Conservation (phyloP, 2,113 vertebrate species). For the Cavia porcellus region DNA sequence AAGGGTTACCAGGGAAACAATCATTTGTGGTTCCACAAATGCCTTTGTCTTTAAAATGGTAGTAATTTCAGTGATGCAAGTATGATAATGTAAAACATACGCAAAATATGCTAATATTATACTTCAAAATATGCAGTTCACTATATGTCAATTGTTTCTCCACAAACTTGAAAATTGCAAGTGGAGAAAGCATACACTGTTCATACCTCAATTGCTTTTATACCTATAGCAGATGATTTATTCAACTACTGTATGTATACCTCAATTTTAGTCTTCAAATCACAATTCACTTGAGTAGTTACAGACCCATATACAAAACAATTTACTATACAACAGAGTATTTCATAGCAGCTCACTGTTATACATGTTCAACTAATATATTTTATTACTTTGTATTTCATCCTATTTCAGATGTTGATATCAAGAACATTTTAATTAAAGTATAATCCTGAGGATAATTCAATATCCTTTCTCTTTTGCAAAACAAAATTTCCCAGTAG, state of each 20-base stretch:
- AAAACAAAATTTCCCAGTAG: neutral
- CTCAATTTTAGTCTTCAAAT: neutral
- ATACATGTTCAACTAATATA: neutral
- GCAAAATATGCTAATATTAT: neutral
- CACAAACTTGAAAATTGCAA: neutral
- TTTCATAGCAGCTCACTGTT: neutral
- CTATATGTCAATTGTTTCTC: neutral
- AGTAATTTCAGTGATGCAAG: neutral
- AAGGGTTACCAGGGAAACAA: neutral
- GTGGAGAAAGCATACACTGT: neutral
- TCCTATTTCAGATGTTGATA: neutral
- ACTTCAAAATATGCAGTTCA: neutral
- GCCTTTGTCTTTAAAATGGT: neutral
- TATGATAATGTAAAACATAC: neutral
- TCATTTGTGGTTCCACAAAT: neutral
- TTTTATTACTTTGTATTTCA: neutral
- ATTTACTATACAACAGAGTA: neutral
- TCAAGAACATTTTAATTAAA: neutral
- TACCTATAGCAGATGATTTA: neutral
- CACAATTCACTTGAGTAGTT: neutral
- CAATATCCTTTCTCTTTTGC: neutral
- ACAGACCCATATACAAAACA: neutral
- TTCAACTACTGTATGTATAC: neutral
- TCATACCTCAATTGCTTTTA: neutral
- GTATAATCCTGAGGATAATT: neutral